Conservation (phyloP, 2,888 invertebrate species). For the Philereme transversata region DNA sequence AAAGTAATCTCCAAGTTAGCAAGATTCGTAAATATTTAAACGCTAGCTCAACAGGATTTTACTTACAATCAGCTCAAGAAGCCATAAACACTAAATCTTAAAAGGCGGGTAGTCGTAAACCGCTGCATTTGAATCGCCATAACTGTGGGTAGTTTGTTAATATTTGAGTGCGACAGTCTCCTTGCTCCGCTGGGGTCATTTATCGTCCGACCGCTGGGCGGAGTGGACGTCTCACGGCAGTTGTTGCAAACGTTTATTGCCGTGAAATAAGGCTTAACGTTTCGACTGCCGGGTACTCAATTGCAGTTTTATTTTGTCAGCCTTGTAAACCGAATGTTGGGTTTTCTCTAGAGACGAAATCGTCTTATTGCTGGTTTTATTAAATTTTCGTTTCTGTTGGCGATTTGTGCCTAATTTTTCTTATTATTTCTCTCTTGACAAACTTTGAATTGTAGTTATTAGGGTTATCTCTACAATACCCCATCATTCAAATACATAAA, state of each 20-base stretch:
- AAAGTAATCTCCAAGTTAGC: conserved; percentile 12
- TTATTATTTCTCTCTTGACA: neutral
- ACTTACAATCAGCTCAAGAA: conserved; percentile 39
- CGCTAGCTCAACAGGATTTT: conserved; percentile 30
- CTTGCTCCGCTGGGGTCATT: conserved; percentile 60
- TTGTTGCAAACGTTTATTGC: conserved; percentile 57
- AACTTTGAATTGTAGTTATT: too few relatives aligned
- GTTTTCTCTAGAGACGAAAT: conserved; percentile 3
- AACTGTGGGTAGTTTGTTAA: conserved; percentile 74
- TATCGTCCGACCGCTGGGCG: conserved; percentile 55
- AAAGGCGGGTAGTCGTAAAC: conserved; percentile 55
- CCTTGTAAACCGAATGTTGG: conserved; percentile 20
- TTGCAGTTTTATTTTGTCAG: conserved; percentile 31
- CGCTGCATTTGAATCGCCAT: conserved; percentile 63
- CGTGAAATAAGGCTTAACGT: conserved; percentile 40
- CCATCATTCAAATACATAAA: too few relatives aligned
- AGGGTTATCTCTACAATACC: too few relatives aligned
- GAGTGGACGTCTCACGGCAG: conserved; percentile 59
- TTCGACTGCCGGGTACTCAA: conserved; percentile 32
- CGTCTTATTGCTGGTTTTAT: conserved; percentile 2
- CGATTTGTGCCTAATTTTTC: neutral
- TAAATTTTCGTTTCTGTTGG: conserved; percentile 3
- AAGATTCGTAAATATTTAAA: conserved; percentile 20
- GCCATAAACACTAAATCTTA: conserved; percentile 45
- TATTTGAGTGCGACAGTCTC: conserved; percentile 72